Conservation (phyloP, 2,888 invertebrate genomes). For the Gasteruption jaculator region DNA sequence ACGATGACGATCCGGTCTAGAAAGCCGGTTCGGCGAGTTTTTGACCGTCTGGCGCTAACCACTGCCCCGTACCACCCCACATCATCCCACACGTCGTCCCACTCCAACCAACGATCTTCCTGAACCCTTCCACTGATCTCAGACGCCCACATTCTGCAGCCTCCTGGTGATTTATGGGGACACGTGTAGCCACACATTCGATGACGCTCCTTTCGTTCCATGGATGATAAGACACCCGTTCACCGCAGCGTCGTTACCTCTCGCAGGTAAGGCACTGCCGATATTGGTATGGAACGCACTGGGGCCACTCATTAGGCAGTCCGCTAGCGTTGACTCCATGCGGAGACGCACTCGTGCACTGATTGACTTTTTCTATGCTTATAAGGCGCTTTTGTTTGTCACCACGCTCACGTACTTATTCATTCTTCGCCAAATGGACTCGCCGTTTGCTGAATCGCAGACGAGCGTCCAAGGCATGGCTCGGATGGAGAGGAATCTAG, state of each 20-base stretch:
- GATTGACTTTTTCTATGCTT: no score
- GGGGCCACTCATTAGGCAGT: no score
- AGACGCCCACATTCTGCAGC: slow-evolving; percentile 18
- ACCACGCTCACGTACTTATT: no score
- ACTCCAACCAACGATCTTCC: slow-evolving; percentile 13
- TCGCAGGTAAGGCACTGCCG: no score
- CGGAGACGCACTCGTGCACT: no score
- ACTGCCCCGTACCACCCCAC: slow-evolving; percentile 29
- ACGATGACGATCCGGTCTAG: slow-evolving; percentile 22
- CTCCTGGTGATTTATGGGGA: slow-evolving; percentile 26
- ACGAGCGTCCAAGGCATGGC: no score
- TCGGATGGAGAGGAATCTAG: no score
- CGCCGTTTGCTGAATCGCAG: no score
- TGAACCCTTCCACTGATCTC: slow-evolving; percentile 23
- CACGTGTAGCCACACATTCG: slow-evolving; percentile 12
- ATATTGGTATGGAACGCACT: no score
- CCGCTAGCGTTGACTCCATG: no score
- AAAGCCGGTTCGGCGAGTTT: slow-evolving; percentile 47
- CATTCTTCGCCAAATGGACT: no score
- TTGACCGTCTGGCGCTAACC: slow-evolving; percentile 47
- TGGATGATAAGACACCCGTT: background rate
- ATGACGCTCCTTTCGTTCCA: background rate
- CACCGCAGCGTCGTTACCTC: background rate
- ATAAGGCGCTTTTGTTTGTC: no score
- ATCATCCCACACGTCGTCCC: slow-evolving; percentile 30